Conservation (phyloP, 2,888 invertebrate genomes). For the Macrophya alboannulata region DNA sequence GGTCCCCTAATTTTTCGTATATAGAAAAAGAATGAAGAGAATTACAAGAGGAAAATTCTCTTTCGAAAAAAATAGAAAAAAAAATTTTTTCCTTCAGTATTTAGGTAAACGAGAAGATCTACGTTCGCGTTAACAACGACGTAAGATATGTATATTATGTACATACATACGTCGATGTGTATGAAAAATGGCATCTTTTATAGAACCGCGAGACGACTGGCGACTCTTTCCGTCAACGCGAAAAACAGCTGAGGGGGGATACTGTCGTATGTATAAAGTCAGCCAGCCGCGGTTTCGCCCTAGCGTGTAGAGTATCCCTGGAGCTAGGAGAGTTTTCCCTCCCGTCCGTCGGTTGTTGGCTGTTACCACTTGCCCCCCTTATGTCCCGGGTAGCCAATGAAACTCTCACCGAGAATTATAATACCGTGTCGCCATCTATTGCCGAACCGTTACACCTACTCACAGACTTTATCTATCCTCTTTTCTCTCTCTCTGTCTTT, state of each 20-base stretch:
- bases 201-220: neutral
- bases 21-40: neutral
- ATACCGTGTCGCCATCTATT: constrained; percentile 45
- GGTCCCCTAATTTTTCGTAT: neutral
- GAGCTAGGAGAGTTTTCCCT: neutral
- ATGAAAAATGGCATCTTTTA: neutral
- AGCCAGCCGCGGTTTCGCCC: neutral
- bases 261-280: neutral
- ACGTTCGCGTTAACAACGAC: neutral
- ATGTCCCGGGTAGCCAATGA: constrained; percentile 36
- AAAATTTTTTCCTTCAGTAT: too few relatives aligned
- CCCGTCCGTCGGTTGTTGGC: constrained; percentile 33
- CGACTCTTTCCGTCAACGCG: neutral
- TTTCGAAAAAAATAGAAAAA: too few relatives aligned
- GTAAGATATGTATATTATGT: neutral
- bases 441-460: neutral
- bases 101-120: neutral
- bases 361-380: constrained; percentile 41
- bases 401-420: constrained; percentile 42
- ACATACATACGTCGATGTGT: neutral
- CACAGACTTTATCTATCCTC: neutral
- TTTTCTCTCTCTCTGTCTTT: neutral
- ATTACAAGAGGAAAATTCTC: too few relatives aligned
- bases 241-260: neutral
- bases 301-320: neutral